phyloP scores from a whole-genome alignment of 2,113 vertebrate species.

The Amblyornis subalaris region DNA sequence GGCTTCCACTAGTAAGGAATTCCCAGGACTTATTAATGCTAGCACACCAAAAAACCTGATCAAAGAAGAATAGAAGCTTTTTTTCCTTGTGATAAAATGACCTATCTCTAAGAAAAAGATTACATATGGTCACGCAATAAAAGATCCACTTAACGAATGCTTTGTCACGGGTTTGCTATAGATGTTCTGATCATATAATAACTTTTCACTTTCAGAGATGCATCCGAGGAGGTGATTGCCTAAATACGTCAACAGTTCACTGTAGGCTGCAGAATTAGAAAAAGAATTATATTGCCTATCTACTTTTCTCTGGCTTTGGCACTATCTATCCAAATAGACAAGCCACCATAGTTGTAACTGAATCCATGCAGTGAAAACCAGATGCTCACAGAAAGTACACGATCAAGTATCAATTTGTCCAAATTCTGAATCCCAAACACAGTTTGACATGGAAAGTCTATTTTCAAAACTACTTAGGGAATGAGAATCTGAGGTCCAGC shows the following conservation, averaged over 20 bases:
- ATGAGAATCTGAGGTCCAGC: neutral
- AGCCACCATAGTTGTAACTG: neutral
- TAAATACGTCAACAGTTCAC: neutral
- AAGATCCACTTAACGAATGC: neutral
- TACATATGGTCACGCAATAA: neutral
- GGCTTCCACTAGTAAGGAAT: conserved; percentile 3
- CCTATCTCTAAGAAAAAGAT: neutral
- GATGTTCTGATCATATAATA: fast-evolving
- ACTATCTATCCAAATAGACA: neutral
- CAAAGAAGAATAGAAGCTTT: neutral
- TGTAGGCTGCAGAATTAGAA: neutral
- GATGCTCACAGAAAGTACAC: neutral
- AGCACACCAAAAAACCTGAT: neutral
- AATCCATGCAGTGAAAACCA: neutral
- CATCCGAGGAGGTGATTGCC: neutral
- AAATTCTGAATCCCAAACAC: neutral
- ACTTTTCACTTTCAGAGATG: neutral
- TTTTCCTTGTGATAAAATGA: neutral
- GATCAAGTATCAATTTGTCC: neutral
- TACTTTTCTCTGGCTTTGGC: neutral
- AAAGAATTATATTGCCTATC: neutral
- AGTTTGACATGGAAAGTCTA: neutral
- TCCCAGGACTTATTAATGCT: conserved; percentile 16
- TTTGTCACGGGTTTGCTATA: neutral
- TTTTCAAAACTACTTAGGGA: neutral